Evolutionary conservation across 2,113 vertebrate species (phyloP).

Genomic region (Notechis scutatus): DNA sequence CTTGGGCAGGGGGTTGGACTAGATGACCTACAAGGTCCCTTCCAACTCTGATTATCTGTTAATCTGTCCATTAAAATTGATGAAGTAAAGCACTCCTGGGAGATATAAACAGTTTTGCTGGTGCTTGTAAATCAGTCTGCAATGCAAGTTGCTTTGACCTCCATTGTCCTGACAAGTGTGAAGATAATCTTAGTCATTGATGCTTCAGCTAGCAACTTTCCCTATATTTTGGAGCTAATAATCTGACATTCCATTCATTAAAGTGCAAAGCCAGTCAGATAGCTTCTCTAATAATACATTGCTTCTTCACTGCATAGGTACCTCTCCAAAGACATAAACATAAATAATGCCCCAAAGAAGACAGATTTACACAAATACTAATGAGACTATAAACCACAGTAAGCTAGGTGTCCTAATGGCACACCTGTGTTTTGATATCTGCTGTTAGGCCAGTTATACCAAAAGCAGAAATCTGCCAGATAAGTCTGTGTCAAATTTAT

Average conservation of each 20-base stretch:
- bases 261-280: neutral
- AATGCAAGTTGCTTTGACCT: neutral
- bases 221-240: neutral
- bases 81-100: neutral
- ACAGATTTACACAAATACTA: neutral
- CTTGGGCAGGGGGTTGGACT: too few species aligned
- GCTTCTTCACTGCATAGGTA: neutral
- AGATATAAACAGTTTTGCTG: neutral
- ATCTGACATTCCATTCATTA: slow-evolving; percentile 11
- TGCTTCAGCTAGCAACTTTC: neutral
- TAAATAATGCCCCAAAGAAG: neutral
- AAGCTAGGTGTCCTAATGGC: neutral
- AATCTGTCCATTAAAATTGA: neutral
- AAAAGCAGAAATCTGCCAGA: neutral
- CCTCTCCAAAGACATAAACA: neutral
- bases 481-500: neutral
- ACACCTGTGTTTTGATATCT: neutral
- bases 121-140: neutral
- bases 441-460: neutral
- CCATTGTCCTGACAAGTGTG: neutral
- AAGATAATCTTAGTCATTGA: neutral
- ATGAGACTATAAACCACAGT: neutral
- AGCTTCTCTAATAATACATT: neutral
- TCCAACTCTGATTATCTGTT: too few species aligned
- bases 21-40: too few species aligned